phyloP scores from a whole-genome alignment of 2,888 invertebrate genomes.

The Idaea dimidiata region DNA sequence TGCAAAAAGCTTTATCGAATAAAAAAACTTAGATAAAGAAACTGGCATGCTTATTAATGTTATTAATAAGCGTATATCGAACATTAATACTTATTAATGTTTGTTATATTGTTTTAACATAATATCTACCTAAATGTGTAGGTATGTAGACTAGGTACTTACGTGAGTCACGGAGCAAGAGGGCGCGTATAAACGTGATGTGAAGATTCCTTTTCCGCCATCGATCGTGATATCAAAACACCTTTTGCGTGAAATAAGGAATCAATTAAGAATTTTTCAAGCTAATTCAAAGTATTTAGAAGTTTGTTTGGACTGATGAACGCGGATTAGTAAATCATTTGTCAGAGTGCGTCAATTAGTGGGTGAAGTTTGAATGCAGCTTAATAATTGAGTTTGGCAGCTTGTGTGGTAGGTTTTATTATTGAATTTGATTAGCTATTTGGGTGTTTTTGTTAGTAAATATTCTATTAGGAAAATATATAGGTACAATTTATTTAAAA shows the following conservation, averaged over 20 bases:
- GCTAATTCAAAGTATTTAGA: background rate
- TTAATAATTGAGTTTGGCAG: background rate
- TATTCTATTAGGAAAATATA: background rate
- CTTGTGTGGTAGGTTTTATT: background rate
- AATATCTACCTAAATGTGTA: slow-evolving; percentile 14
- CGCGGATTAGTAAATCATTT: background rate
- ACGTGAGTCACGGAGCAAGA: slow-evolving; percentile 41
- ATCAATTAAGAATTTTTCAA: background rate
- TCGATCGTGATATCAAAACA: background rate
- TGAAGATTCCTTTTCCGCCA: slow-evolving; percentile 38
- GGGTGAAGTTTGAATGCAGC: background rate
- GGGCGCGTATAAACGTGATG: slow-evolving; percentile 50
- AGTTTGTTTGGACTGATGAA: background rate
- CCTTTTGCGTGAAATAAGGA: background rate
- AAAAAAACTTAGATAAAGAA: slow-evolving; percentile 41
- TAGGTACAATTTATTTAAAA: background rate
- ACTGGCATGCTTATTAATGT: slow-evolving; percentile 41
- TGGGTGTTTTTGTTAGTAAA: background rate
- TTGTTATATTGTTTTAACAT: slow-evolving; percentile 27
- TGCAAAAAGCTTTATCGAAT: slow-evolving; percentile 17
- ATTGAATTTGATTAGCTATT: background rate
- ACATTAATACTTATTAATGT: slow-evolving; percentile 42
- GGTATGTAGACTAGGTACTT: slow-evolving; percentile 18
- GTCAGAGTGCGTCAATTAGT: background rate
- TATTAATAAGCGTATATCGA: no score